These are phyloP conservation scores for Nymphalis io DNA, from an alignment of 1,140 invertebrate species.

Conservation along the genomic window DNA sequence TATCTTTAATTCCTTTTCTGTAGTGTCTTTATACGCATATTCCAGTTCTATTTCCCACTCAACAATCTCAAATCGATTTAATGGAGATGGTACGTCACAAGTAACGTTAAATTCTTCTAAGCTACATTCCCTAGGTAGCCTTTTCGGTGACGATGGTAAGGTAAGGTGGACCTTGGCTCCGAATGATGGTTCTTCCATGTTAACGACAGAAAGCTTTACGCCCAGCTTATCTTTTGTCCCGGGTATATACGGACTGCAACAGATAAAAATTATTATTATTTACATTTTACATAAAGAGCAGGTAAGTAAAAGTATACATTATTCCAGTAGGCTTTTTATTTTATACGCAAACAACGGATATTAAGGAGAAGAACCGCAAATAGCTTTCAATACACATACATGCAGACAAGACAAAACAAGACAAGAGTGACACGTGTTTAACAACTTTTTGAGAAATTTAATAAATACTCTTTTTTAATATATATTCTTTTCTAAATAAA, in stretches of 20 bases:
- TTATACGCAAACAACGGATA: no score
- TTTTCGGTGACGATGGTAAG: constrained; percentile 53
- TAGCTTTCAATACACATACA: no score
- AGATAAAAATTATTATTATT: constrained; percentile 19
- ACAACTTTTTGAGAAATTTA: no score
- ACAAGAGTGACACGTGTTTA: no score
- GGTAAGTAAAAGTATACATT: no score
- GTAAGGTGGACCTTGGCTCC: constrained; percentile 56
- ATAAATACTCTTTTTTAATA: no score
- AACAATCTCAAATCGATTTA: constrained; percentile 49
- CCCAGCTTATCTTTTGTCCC: constrained; percentile 53
- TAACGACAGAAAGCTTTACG: constrained; percentile 53
- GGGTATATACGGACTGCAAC: constrained; percentile 63
- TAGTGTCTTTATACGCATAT: constrained; percentile 39
- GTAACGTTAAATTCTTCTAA: constrained; percentile 52
- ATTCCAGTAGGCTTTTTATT: no score
- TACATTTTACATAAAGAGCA: no score
- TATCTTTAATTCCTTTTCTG: constrained; percentile 38
- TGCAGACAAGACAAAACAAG: no score
- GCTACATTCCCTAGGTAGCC: constrained; percentile 56
- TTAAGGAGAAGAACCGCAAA: no score
- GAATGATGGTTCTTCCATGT: constrained; percentile 66
- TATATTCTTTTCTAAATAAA: no score
- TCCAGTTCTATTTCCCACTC: constrained; percentile 67
- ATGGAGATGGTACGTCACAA: constrained; percentile 57